Base-by-base conservation (phyloP, 37 sponge, comb jelly and placozoan species). In the Halisarca cf. caerulea region DNA sequence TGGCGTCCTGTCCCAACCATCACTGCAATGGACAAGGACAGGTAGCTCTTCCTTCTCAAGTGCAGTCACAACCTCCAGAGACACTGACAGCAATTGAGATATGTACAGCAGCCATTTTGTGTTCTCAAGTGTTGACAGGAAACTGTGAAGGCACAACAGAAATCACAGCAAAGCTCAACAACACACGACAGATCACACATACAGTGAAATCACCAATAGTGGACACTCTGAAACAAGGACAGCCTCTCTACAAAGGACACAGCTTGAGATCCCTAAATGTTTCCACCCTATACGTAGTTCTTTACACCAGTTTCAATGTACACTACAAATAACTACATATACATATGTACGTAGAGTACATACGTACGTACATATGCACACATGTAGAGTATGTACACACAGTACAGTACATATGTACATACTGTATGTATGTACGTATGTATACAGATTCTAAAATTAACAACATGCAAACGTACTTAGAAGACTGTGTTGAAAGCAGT, bases 1-100 rank as follows among this genome's bases (percentile, higher is more conserved):
- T 2, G 95, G 36, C 37, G 98, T 97, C 17, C 98, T 66, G 80
- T 97, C 98, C 98, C 98, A 97, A 0, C 98, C 98, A 88, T 97
- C 98, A 42, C 88, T 89, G 83, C 98, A 97, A 89, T 97, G 98
- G 51, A 97, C 90, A 57, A 97, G 87, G n/a, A 95, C 90, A 15
- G 98, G 95, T 23, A 70, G 78, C 59, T 39, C 59, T 3, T 59
- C 59, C 59, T 17, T 59, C 54, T 25, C 66, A 71, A 94, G 55
- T 7, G 86, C 57, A n/a, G 60, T 38, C 41, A 85, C 91, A 59
- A 98, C 95, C 59, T 93, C 90, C 33, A 82, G 84, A 2, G 99
- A 90, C 32, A 89, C 90, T 6, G 57, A 30, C 21, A 98, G 43
- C 58, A 98, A 82, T 34, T 87, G 85, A 39, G 82, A 87, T 27